phyloP scores from a whole-genome alignment of 2,797 vertebrate species.

The Anolis apletophallus region DNA sequence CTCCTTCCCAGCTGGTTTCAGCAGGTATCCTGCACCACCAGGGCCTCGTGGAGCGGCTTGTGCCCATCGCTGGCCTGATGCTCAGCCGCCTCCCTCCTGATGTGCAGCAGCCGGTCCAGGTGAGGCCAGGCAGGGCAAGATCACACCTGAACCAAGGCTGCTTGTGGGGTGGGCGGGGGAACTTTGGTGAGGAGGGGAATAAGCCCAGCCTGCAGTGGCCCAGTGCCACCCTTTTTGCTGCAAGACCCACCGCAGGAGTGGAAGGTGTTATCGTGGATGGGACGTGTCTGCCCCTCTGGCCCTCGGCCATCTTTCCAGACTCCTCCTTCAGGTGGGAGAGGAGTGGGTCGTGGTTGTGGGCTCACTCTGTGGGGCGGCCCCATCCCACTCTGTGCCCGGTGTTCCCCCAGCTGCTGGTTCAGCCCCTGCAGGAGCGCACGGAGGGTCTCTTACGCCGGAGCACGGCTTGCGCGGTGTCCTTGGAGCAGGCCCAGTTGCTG shows the following conservation, averaged over 20 bases:
- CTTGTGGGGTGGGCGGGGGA: too few relatives aligned
- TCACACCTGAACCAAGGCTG: too few relatives aligned
- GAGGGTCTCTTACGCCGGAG: conserved; percentile 81
- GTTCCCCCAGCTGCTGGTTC: conserved; percentile 75
- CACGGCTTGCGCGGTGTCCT: conserved; percentile 80
- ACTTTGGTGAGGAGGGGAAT: too few relatives aligned
- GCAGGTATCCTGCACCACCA: conserved; percentile 89
- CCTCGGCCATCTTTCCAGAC: background rate
- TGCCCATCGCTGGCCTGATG: conserved; percentile 79
- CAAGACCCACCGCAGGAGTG: too few relatives aligned
- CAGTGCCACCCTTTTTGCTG: too few relatives aligned
- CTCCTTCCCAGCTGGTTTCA: conserved; percentile 78
- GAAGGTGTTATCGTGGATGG: too few relatives aligned
- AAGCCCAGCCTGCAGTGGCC: too few relatives aligned
- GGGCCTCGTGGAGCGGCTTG: conserved; percentile 86
- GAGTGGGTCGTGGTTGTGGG: background rate
- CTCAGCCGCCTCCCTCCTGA: conserved; percentile 55
- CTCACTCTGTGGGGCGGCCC: too few relatives aligned
- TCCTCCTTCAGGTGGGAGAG: too few relatives aligned
- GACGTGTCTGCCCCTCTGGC: background rate
- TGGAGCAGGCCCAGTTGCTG: conserved; percentile 87
- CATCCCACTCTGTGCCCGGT: too few relatives aligned
- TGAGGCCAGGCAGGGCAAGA: conserved; percentile 11
- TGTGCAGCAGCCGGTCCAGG: conserved; percentile 56
- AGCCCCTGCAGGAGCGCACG: conserved; percentile 79